Evolutionary conservation across 2,113 vertebrate species (phyloP), one percentile per base, ranked within the genome.

Genomic region (Oreochromis aureus): DNA sequence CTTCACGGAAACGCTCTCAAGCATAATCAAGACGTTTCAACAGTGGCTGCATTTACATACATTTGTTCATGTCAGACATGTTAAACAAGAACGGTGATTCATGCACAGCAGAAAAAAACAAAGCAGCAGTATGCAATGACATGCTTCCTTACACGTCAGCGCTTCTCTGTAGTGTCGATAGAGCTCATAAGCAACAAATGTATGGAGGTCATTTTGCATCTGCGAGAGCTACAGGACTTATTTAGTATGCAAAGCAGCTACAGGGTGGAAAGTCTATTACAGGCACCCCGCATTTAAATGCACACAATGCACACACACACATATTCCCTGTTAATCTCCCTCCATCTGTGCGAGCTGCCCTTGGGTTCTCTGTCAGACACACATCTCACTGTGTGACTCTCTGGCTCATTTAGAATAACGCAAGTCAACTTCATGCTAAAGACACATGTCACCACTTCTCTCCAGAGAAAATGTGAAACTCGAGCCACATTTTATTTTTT

Each of bases 261-360:
- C 69, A 22, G 54, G 79, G 24, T 59, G 81, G 63, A 87, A 55
- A 87, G 82, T 84, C 80, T 71, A 76, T 86, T 93, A 86, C 84
- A 85, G 81, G 89, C 80, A 80, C 36, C 44, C 32, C n/a, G 3
- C 83, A 92, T 88, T 79, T 85, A 80, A 89, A 78, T 80, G 63
- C 30, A 32, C 85, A 87, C 32, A 82, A 89, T 81, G 79, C 53
- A 63, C 27, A 16, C 15, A 87, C 32, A 85, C 30, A 83, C 79
- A 78, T 6, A 76, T 15, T 15, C 73, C 13, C 83, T 82, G 86
- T 84, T 91, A 88, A 92, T 91, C 53, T 91, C 82, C 58, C 81
- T 87, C 91, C 92, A 92, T 93, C 85, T 92, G 88, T 88, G 76
- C 39, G 82, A 89, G 83, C 87, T 86, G 86, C 39, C 81, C 71